Base-by-base conservation (phyloP, 2,113 vertebrate species). In the Myodes glareolus region DNA sequence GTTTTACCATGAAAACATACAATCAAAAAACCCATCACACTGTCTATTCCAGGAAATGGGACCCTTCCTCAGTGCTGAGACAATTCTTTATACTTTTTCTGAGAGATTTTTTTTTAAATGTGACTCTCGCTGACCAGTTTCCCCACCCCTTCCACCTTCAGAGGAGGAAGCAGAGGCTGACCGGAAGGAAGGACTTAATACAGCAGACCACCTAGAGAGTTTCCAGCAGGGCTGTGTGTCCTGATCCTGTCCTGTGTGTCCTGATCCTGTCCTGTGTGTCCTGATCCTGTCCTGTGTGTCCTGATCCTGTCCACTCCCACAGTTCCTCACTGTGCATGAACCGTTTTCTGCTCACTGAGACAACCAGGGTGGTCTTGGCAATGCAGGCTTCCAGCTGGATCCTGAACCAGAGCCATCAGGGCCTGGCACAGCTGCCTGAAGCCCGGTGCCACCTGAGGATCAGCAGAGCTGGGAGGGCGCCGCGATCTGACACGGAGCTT, bases 151-250 rank as follows among this genome's bases (percentile, higher is more conserved):
- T 92, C 96, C 47, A 65, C 82, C 39, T 87, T 94, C 88, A 80
- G 81, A 94, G 68, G 94, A 95, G 92, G 97, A 97, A 97, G 86
- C 94, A 75, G 95, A 95, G 90, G 78, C 85, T 78, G 96, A 80
- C 80, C 25, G 4, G 82, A 88, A 94, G 8, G 78, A 88, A 94
- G 93, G 91, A 92, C 95, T 97, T 89, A 95, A 90, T 61, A 91
- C 16, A 0, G 17, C 65, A 82, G 97, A 92, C 97, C 98, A 97
- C 98, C 97, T 96, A 97, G 90, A 88, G 68, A 87, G 97, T 91
- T 91, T 75, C 50, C 67, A 87, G 82, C 90, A 80, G 77, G 81
- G 67, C 10, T 94, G 55, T 58, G 50, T 1, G 55, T 19, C 55
- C 55, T 58, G 55, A 58, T 58, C 67, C 23, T 63, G 19, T 63